These are phyloP conservation scores for Andricus curvator DNA, from an alignment of 2,888 invertebrate species.

Conservation along the genomic window DNA sequence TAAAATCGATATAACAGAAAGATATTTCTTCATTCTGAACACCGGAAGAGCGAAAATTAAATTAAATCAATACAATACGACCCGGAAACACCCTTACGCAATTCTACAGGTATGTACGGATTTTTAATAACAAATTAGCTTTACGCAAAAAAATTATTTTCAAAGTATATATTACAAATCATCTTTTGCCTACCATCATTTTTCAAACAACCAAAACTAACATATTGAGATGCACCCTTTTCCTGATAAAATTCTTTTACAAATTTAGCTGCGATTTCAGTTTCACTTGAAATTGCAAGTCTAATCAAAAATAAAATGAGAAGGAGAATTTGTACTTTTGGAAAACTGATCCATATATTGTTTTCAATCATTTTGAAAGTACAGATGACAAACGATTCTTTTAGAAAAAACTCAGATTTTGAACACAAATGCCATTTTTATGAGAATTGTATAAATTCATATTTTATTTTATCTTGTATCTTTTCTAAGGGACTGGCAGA, in stretches of 20 bases:
- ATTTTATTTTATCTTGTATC: background rate
- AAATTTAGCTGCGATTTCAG: slow-evolving; percentile 43
- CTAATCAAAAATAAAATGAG: background rate
- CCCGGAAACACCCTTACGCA: no score
- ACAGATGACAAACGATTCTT: background rate
- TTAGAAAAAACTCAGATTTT: background rate
- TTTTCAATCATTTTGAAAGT: background rate
- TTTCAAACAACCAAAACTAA: slow-evolving; percentile 59
- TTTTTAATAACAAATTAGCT: no score
- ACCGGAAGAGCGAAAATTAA: no score
- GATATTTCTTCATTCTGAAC: no score
- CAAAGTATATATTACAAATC: no score
- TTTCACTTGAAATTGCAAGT: background rate
- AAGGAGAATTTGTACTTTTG: background rate
- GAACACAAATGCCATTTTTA: background rate
- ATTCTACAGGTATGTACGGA: no score
- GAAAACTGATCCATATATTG: background rate
- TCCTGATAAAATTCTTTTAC: slow-evolving; percentile 54
- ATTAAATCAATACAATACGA: no score
- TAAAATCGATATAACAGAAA: no score
- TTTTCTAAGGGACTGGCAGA: background rate
- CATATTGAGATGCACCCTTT: slow-evolving; percentile 53
- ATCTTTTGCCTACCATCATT: slow-evolving; percentile 45
- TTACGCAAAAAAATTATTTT: no score
- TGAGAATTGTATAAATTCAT: background rate